Evolutionary conservation across 2,888 invertebrate genomes (phyloP), one percentile per base, ranked within the genome.

Genomic region (Pardosa pseudoannulata): DNA sequence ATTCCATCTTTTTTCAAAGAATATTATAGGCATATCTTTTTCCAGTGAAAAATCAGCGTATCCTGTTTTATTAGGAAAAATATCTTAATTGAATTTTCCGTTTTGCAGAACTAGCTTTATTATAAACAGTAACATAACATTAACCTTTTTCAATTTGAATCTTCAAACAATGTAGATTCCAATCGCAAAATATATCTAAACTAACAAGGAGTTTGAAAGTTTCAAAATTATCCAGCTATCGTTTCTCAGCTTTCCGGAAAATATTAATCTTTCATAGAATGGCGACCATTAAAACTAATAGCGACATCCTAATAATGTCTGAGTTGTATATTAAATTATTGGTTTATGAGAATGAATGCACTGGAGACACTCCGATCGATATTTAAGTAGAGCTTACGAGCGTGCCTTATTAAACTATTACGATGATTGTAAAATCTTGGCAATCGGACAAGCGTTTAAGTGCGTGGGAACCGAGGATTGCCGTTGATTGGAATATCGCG

Each of bases 371-470:
- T 36, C n/a, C 70, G 70, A 82, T 82, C 39, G 70, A 64, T 46
- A 29, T 72, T 72, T 80, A 72, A 73, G 23, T 73, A 73, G 32
- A 39, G 11, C 56, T 36, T 56, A 36, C 50, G 13, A 78, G 65
- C 72, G 41, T 78, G 36, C 41, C 68, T 79, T 79, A 71, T 79
- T 71, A 64, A 79, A 81, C 81, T 74, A 74, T 74, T 74, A 74
- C 32, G 64, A 56, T 82, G 78, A 72, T 78, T 71, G 82, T 72
- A 75, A 72, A 76, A 74, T 81, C 68, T 81, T 81, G 39, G 81
- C 32, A 74, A 76, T 76, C 56, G 82, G 71, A 76, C 78, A 73
- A 85, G 78, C 67, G 67, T 85, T 76, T 76, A 82, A 82, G 75
- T 68, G 82, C 75, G 67, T 46, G 32, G 67, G 83, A 85, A 78